Percentiles rank a stretch among this genome's conserved stretches.
phyloP scores from a whole-genome alignment of 2,797 vertebrate species.

The Carduelis carduelis region DNA sequence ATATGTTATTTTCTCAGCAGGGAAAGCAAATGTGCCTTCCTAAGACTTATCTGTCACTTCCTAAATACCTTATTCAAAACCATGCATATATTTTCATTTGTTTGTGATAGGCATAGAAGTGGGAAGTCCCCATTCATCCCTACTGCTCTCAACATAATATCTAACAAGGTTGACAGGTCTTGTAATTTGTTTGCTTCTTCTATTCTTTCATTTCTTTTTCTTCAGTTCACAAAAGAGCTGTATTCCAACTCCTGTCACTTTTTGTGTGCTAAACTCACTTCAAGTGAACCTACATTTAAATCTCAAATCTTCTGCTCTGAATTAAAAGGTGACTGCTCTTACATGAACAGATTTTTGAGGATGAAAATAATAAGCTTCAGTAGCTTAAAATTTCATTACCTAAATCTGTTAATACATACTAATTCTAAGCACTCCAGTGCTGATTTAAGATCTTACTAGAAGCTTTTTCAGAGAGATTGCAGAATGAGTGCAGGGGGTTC shows the following conservation, averaged over 20 bases:
- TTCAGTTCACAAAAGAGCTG: conserved; percentile 4
- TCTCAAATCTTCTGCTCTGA: conserved; percentile 32
- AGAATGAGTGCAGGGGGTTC: neutral
- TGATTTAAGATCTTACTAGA: neutral
- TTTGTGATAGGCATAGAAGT: neutral
- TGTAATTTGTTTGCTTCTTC: conserved; percentile 52
- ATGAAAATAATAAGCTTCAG: conserved; percentile 42
- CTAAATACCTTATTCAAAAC: conserved; percentile 7
- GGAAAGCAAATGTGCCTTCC: conserved; percentile 23
- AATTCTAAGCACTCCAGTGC: neutral
- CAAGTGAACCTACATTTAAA: conserved; percentile 38
- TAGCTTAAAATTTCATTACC: conserved; percentile 32
- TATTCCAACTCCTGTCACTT: conserved; percentile 34
- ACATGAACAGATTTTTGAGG: conserved; percentile 28
- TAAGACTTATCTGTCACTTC: conserved; percentile 23
- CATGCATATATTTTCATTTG: conserved; percentile 29
- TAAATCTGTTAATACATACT: conserved; percentile 20
- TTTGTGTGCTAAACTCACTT: conserved; percentile 36
- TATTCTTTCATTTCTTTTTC: conserved; percentile 25
- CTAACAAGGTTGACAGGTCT: conserved; percentile 22
- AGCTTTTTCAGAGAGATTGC: neutral
- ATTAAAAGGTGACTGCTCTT: conserved; percentile 37
- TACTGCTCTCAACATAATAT: neutral
- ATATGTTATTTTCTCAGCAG: conserved; percentile 15
- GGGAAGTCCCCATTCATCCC: conserved; percentile 41